Evolutionary conservation across 2,797 vertebrate genomes (phyloP).

Genomic region (Myotis daubentonii): DNA sequence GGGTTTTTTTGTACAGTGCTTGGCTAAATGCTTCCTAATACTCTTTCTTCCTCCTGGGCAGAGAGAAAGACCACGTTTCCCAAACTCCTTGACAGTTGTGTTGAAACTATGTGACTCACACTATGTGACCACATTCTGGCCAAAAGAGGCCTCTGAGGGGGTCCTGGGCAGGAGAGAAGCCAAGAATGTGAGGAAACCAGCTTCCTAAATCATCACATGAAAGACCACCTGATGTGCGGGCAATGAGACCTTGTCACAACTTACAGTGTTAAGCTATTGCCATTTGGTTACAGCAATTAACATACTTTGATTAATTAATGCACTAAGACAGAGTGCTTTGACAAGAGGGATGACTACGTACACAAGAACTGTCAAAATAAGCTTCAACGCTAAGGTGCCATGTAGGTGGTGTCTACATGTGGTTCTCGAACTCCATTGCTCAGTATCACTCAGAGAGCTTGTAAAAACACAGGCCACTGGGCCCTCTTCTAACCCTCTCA

Average conservation of each 20-base stretch:
- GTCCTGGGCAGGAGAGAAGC: not conserved
- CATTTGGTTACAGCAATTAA: not conserved
- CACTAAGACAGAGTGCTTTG: not conserved
- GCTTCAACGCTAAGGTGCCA: not conserved
- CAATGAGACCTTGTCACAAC: too few species aligned
- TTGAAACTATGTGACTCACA: not conserved
- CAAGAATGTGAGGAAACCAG: not conserved
- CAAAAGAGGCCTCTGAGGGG: not conserved
- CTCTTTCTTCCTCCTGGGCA: not conserved
- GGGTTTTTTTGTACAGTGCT: not conserved
- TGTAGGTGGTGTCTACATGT: not conserved
- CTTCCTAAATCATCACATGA: not conserved
- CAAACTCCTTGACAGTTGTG: not conserved
- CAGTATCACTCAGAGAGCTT: not conserved
- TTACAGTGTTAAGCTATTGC: not conserved
- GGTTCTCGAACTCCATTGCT: not conserved
- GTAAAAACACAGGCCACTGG: not conserved
- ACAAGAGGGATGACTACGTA: not conserved
- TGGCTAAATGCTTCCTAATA: not conserved
- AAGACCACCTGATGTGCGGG: not conserved
- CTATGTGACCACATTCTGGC: not conserved
- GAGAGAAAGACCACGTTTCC: not conserved
- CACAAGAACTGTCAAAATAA: not conserved
- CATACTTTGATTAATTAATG: not conserved
- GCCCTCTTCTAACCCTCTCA: not conserved